A percentile compares a stretch with the other conserved stretches of the same genome.
These are phyloP conservation scores for Mastomys natalensis DNA, from an alignment of 2,113 vertebrate genomes.

Conservation along the genomic window DNA sequence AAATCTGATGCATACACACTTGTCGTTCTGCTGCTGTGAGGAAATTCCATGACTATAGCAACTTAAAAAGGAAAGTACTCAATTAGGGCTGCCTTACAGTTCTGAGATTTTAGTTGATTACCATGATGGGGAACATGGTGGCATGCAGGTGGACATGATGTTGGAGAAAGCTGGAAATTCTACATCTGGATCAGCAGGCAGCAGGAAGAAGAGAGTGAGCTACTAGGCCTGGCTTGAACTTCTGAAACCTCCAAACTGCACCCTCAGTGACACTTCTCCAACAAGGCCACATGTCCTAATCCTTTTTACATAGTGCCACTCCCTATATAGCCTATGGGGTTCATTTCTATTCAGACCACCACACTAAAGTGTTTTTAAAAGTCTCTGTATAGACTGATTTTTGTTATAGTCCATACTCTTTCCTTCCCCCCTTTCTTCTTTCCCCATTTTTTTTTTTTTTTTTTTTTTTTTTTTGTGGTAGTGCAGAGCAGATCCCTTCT, in stretches of 20 bases:
- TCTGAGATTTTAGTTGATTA: neutral
- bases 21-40: neutral
- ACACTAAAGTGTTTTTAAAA: neutral
- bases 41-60: neutral
- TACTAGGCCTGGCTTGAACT: neutral
- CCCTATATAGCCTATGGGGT: neutral
- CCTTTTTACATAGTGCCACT: neutral
- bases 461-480: no score
- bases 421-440: no score
- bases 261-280: no score
- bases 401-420: neutral
- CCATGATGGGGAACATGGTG: neutral
- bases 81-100: neutral
- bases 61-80: neutral
- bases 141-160: neutral
- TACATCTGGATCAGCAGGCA: neutral
- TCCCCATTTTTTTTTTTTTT: no score
- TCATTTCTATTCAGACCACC: neutral
- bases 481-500: neutral
- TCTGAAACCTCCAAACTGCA: neutral
- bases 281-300: neutral
- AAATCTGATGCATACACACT: neutral
- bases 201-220: neutral
- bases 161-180: neutral
- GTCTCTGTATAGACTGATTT: neutral